phyloP scores from a whole-genome alignment of 2,113 vertebrate genomes.

The Phylloscopus trochiloides region DNA sequence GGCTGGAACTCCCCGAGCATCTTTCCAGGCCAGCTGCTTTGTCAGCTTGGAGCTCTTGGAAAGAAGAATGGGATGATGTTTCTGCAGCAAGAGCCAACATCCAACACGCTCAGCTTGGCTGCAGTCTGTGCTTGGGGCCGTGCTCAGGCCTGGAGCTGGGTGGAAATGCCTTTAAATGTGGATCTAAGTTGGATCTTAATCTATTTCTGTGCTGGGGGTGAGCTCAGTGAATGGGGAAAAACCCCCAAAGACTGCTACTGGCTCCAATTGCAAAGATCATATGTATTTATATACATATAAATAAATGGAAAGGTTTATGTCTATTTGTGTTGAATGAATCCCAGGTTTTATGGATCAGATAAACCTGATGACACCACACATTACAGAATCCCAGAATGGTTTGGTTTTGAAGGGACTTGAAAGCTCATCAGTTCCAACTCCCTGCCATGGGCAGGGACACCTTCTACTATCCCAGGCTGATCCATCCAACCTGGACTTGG shows the following conservation, averaged over 20 bases:
- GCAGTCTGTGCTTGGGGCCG: accelerated
- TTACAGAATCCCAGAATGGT: neutral
- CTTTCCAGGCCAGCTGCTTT: conserved; percentile 27
- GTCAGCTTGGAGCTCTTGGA: conserved; percentile 28
- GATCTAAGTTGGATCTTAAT: neutral
- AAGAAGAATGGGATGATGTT: neutral
- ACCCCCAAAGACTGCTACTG: neutral
- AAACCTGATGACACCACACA: accelerated
- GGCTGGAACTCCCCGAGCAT: neutral
- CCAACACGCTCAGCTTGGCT: neutral
- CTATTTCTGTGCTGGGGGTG: neutral
- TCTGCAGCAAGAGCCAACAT: conserved; percentile 1
- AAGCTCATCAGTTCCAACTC: neutral
- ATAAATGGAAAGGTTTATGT: neutral
- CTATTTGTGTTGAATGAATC: neutral
- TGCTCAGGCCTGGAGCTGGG: neutral
- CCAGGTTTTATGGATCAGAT: neutral
- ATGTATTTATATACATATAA: neutral
- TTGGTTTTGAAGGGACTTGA: neutral
- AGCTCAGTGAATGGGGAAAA: neutral
- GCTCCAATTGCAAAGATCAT: neutral
- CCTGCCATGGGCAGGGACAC: neutral
- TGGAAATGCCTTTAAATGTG: neutral
- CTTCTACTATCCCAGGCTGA: accelerated
- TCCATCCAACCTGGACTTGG: neutral